phyloP scores from a whole-genome alignment of 2,113 vertebrate species.

The Tychaedon coryphoeus region DNA sequence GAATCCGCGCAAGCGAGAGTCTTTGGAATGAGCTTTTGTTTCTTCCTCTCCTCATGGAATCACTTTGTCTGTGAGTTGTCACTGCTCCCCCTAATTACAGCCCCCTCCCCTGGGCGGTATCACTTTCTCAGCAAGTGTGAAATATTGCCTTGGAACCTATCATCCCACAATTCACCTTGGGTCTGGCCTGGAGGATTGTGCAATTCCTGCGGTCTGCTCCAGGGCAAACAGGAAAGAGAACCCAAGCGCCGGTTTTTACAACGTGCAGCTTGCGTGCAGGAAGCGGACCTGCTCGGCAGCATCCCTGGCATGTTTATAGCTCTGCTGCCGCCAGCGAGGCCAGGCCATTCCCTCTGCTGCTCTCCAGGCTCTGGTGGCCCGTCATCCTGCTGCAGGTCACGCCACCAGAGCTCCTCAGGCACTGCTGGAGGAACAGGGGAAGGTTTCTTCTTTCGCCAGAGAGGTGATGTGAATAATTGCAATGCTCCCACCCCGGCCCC shows the following conservation, averaged over 20 bases:
- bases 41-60: constrained; percentile 35
- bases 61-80: constrained; percentile 16
- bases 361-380: background rate
- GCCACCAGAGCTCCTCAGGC: background rate
- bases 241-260: constrained; percentile 40
- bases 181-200: constrained; percentile 14
- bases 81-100: constrained; percentile 14
- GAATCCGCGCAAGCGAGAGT: background rate
- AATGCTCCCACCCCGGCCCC: background rate
- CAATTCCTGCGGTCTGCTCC: constrained; percentile 34
- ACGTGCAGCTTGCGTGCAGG: constrained; percentile 55
- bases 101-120: constrained; percentile 20
- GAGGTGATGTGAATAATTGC: background rate
- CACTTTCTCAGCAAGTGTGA: constrained; percentile 54
- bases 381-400: background rate
- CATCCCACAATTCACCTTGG: constrained; percentile 4
- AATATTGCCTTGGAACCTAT: constrained; percentile 32
- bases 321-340: background rate
- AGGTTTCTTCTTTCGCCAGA: background rate
- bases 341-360: background rate
- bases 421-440: background rate
- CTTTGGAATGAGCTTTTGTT: constrained; percentile 16
- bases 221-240: constrained; percentile 63
- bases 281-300: background rate
- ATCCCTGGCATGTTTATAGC: constrained; percentile 21